phyloP scores from a whole-genome alignment of 1,140 invertebrate genomes.

The Caenorhabditis remanei region DNA sequence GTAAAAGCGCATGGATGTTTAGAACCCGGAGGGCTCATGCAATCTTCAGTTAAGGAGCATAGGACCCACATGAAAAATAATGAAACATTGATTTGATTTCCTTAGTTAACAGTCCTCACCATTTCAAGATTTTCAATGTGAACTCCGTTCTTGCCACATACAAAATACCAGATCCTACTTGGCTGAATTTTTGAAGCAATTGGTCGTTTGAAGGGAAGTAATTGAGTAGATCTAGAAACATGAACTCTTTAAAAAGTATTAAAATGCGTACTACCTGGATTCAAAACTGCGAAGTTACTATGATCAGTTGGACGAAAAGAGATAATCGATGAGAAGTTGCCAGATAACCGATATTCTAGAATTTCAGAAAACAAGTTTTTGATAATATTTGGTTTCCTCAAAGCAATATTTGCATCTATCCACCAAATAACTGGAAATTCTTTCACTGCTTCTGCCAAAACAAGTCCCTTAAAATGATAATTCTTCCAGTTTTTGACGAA shows the following conservation, averaged over 20 bases:
- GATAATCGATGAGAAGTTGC: not conserved
- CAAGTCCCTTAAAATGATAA: not conserved
- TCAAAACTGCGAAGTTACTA: not conserved
- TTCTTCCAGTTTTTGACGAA: not conserved
- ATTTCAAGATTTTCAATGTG: not conserved
- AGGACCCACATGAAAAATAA: conserved; percentile 2
- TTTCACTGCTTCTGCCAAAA: not conserved
- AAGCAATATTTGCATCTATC: not conserved
- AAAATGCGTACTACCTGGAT: not conserved
- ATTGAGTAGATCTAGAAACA: not conserved
- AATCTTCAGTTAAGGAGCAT: not conserved
- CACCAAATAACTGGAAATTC: not conserved
- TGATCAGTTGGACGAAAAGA: not conserved
- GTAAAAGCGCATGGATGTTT: too few species aligned
- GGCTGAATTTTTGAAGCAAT: not conserved
- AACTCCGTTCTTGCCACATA: not conserved
- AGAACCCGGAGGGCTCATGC: not conserved
- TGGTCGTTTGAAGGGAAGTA: not conserved
- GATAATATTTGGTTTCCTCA: not conserved
- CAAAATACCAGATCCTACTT: not conserved
- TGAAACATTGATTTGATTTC: not conserved
- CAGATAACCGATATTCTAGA: not conserved
- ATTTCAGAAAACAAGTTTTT: not conserved
- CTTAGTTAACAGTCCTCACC: not conserved
- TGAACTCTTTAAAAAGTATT: not conserved